Percentiles rank a stretch among this genome's conserved stretches.
Conservation (phyloP, 1,140 invertebrate genomes). For the Lepidotrigona ventralis region DNA sequence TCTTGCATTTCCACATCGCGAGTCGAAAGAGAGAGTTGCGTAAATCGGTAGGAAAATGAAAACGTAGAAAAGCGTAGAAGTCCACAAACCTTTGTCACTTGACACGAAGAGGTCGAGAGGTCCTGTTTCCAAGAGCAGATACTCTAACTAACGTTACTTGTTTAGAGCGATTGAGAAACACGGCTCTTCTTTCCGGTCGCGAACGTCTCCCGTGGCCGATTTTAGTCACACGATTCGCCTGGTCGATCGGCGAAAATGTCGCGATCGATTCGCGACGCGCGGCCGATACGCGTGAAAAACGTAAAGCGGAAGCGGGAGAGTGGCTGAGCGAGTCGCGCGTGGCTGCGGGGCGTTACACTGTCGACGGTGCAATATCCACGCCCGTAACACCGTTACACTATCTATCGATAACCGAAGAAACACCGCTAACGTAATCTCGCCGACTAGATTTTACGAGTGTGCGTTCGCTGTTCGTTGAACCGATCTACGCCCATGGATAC, state of each 20-base stretch:
- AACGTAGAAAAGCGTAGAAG: not conserved
- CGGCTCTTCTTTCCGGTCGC: not conserved
- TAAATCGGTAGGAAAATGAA: not conserved
- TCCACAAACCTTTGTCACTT: not conserved
- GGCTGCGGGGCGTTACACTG: not conserved
- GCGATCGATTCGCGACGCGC: constrained; percentile 35
- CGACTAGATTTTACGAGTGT: constrained; percentile 44
- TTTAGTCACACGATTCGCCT: constrained; percentile 41
- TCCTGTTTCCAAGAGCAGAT: not conserved
- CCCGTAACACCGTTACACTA: constrained; percentile 15
- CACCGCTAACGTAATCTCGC: constrained; percentile 52
- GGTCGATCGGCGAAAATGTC: constrained; percentile 18
- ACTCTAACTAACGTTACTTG: not conserved
- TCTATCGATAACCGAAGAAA: constrained; percentile 45
- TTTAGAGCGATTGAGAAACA: not conserved
- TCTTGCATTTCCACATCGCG: not conserved
- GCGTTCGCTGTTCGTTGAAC: constrained; percentile 49
- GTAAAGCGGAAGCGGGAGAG: constrained; percentile 27
- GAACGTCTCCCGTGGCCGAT: constrained; percentile 36
- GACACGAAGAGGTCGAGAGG: not conserved
- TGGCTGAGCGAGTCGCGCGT: not conserved
- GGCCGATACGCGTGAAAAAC: constrained; percentile 20
- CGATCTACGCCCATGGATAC: not conserved
- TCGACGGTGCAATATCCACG: constrained; percentile 22
- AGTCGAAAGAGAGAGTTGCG: not conserved